phyloP scores from a whole-genome alignment of 2,797 vertebrate species.

The Kryptolebias ocellatus region DNA sequence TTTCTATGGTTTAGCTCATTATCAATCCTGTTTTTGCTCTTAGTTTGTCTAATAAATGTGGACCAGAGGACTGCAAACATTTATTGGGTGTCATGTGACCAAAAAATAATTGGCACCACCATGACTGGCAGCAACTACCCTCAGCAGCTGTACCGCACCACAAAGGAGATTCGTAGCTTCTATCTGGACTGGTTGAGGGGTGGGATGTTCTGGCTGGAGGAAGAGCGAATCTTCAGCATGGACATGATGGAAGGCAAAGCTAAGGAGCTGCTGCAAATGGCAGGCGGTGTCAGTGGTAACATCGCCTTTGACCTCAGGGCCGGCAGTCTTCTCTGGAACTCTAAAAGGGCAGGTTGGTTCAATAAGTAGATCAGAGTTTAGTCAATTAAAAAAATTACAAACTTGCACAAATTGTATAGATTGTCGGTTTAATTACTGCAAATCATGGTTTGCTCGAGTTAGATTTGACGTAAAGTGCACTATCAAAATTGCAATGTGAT shows the following conservation, averaged over 20 bases:
- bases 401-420: no score
- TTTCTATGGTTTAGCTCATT: no score
- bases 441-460: no score
- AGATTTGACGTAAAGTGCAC: no score
- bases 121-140: slow-evolving; percentile 35
- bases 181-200: slow-evolving; percentile 86
- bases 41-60: slow-evolving; percentile 85
- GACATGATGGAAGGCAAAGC: slow-evolving; percentile 76
- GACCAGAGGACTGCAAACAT: slow-evolving; percentile 83
- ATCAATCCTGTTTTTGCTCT: not conserved
- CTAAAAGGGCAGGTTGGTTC: slow-evolving; percentile 75
- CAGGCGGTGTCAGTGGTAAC: slow-evolving; percentile 56
- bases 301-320: slow-evolving; percentile 83
- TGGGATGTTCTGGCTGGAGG: slow-evolving; percentile 85
- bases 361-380: no score
- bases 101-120: slow-evolving; percentile 77
- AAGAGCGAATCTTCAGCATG: slow-evolving; percentile 76
- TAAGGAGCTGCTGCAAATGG: slow-evolving; percentile 74
- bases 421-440: no score
- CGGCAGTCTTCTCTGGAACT: slow-evolving; percentile 86
- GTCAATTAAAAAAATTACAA: no score
- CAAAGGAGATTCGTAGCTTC: slow-evolving; percentile 73
- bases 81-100: slow-evolving; percentile 88
- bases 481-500: no score
- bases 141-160: slow-evolving; percentile 75